Base-by-base conservation (phyloP, 2,888 invertebrate species). In the Eupithecia centaureata region DNA sequence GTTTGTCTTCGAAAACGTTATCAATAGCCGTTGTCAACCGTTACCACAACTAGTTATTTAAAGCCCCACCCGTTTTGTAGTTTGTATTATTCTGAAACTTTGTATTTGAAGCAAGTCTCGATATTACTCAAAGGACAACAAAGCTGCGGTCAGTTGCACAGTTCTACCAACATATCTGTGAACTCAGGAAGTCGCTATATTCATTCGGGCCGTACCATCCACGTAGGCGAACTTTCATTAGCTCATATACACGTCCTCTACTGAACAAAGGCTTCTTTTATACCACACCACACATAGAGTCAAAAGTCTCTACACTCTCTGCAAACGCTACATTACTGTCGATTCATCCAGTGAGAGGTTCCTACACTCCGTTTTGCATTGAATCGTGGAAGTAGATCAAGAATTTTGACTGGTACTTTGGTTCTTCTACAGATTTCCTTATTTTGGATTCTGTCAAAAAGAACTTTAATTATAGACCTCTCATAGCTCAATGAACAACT, bases 51-150 rank as follows among this genome's bases (percentile, higher is more conserved):
- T 52, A 27, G 25, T 52, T 52, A 15, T 7, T 52, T 27, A 27
- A 27, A 27, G 27, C 52, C 15, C 15, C 27, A 28, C n/a, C 10
- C 5, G 51, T 61, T 61, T 61, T 32, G 61, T 13, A 52, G 52
- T 32, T 33, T 25, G 33, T 51, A 61, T 60, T 42, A 60, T 51
- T 61, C 61, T 15, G 33, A 52, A 61, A 61, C 61, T 61, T 35
- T 61, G 61, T 52, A 28, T 56, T 56, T 56, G 54, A 56, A 52
- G 47, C 47, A n/a, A 15, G 35, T 18, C 22, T 33, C 12, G 35
- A 56, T 56, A 56, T 56, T 30, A 10, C 12, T 47, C 47, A 47
- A 47, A 47, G 10, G 47, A 47, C 47, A 56, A 56, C 27, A 28
- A 56, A 56, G 28, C 28, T 56, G 54, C 28, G 54, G 54, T 56